Conservation (phyloP, 2,888 invertebrate genomes). For the Pseudoips prasinana region DNA sequence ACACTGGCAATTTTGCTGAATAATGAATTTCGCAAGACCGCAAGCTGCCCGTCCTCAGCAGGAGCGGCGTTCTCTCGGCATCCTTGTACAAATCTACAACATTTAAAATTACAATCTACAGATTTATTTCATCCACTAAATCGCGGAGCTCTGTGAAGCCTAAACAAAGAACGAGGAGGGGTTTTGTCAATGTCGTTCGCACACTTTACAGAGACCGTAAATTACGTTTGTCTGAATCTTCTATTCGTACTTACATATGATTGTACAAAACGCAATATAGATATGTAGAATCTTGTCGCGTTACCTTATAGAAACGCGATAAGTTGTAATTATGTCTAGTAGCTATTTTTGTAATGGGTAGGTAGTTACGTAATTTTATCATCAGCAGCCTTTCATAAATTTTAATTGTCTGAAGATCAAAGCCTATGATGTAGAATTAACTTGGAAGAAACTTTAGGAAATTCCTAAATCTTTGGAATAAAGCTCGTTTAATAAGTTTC, state of each 20-base stretch:
- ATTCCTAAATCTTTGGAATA: constrained; percentile 31
- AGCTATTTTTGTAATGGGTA: too few species aligned
- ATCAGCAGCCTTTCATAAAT: too few species aligned
- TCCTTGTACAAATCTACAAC: constrained; percentile 38
- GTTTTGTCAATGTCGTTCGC: constrained; percentile 25
- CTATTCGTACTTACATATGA: too few species aligned
- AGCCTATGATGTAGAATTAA: constrained; percentile 32
- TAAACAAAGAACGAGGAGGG: constrained; percentile 27
- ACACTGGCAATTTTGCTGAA: constrained; percentile 52
- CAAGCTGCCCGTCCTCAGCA: constrained; percentile 34
- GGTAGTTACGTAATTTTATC: neutral
- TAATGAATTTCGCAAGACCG: constrained; percentile 49
- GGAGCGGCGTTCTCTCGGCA: constrained; percentile 26
- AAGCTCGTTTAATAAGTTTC: constrained; percentile 30
- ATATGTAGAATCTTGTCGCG: too few species aligned
- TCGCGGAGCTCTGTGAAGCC: constrained; percentile 16
- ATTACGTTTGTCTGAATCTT: constrained; percentile 16
- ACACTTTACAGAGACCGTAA: constrained; percentile 11
- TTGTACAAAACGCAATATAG: too few species aligned
- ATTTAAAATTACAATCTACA: constrained; percentile 33
- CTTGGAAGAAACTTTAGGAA: constrained; percentile 27
- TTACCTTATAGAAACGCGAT: too few species aligned
- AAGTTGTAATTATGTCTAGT: too few species aligned
- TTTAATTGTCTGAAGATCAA: too few species aligned
- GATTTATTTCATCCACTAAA: constrained; percentile 34